These are phyloP conservation scores for Drosophila ironensis DNA, from an alignment of 1,140 invertebrate genomes.

Conservation along the genomic window DNA sequence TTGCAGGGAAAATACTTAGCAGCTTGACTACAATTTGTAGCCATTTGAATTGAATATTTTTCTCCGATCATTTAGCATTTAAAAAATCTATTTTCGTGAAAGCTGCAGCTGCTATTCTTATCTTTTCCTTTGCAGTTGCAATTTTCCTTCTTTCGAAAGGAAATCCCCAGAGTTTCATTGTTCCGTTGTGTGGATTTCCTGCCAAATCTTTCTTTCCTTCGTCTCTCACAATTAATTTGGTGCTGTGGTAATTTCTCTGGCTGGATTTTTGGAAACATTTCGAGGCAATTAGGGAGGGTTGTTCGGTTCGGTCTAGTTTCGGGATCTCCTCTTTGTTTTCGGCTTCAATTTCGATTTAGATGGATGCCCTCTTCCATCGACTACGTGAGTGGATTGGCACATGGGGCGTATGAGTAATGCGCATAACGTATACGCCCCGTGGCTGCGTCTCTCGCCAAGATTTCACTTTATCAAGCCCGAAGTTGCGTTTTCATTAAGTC, in stretches of 20 bases:
- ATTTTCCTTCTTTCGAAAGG: too few species aligned
- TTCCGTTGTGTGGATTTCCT: too few species aligned
- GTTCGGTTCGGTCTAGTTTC: neutral
- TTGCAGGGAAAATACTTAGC: too few species aligned
- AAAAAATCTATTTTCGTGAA: too few species aligned
- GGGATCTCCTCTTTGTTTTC: conserved; percentile 8
- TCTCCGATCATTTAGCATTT: too few species aligned
- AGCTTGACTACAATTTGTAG: too few species aligned
- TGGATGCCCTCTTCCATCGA: conserved; percentile 25
- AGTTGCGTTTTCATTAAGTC: conserved; percentile 62
- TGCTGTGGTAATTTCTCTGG: conserved; percentile 61
- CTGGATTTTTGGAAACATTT: conserved; percentile 16
- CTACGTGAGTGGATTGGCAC: conserved; percentile 16
- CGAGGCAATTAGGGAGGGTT: neutral
- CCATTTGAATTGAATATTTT: too few species aligned
- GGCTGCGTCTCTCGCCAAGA: too few species aligned
- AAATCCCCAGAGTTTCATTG: too few species aligned
- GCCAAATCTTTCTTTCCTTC: neutral
- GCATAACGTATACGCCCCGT: conserved; percentile 14
- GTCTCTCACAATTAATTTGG: conserved; percentile 56
- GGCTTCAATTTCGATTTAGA: conserved; percentile 28
- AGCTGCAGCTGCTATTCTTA: too few species aligned
- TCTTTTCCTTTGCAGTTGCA: too few species aligned
- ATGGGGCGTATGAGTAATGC: conserved; percentile 6
- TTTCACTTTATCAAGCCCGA: conserved; percentile 55